phyloP scores from a whole-genome alignment of 1,140 invertebrate species.

The Lineus longissimus region DNA sequence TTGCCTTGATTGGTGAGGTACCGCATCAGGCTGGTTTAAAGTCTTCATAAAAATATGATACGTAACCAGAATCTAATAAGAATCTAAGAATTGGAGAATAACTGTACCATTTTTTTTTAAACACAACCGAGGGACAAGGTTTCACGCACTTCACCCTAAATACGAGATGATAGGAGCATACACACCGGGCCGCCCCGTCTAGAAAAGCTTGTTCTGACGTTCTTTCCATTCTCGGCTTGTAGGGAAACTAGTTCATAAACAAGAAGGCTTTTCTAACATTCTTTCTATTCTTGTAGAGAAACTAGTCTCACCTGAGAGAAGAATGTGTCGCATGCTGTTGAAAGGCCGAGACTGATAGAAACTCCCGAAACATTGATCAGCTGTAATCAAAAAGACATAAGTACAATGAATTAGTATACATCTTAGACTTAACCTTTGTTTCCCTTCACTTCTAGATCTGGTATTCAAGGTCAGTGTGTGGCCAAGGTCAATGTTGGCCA shows the following conservation, averaged over 20 bases:
- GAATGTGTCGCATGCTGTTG: slow-evolving; percentile 20
- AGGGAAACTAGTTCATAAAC: too few species aligned
- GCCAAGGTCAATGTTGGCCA: too few species aligned
- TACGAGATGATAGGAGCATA: too few species aligned
- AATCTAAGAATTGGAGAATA: neutral
- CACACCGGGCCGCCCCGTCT: too few species aligned
- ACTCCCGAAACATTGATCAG: slow-evolving; percentile 13
- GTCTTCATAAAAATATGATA: neutral
- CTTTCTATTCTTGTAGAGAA: too few species aligned
- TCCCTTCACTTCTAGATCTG: neutral
- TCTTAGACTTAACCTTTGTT: neutral
- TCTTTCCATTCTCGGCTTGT: too few species aligned
- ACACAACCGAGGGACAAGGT: neutral
- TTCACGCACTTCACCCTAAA: neutral
- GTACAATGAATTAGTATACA: neutral
- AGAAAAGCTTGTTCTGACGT: too few species aligned
- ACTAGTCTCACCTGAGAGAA: slow-evolving; percentile 6
- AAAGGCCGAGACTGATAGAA: slow-evolving; percentile 10
- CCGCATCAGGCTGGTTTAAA: neutral
- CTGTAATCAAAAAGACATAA: neutral
- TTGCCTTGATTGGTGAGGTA: neutral
- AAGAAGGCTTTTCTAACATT: too few species aligned
- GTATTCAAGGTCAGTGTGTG: neutral
- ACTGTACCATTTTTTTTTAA: neutral
- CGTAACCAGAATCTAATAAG: neutral